Evolutionary conservation across 2,888 invertebrate genomes (phyloP).

Genomic region (Aspidiotus rigidus): DNA sequence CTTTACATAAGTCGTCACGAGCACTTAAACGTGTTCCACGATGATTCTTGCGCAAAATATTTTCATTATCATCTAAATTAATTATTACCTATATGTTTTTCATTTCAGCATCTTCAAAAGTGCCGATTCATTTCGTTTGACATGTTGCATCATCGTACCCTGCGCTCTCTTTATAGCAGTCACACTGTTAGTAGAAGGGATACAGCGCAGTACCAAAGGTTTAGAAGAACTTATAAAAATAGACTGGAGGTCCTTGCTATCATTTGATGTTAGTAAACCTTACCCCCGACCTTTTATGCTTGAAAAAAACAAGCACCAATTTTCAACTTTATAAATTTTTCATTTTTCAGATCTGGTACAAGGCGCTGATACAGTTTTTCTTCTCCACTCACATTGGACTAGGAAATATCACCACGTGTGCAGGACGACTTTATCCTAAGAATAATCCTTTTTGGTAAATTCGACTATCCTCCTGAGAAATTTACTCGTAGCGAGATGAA

Average conservation of each 20-base stretch:
- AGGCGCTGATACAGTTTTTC: slow-evolving; percentile 54
- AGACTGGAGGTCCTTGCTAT: slow-evolving; percentile 42
- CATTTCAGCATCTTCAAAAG: slow-evolving; percentile 45
- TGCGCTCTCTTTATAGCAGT: slow-evolving; percentile 44
- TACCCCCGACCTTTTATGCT: background rate
- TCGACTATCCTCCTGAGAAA: background rate
- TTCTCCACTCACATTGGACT: slow-evolving; percentile 56
- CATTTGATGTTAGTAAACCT: slow-evolving; percentile 42
- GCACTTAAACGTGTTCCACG: no score
- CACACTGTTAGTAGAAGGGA: slow-evolving; percentile 41
- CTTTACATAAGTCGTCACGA: no score
- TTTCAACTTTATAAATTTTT: slow-evolving; percentile 11
- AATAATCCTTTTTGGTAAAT: slow-evolving; percentile 55
- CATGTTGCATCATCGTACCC: slow-evolving; percentile 45
- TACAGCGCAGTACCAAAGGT: slow-evolving; percentile 42
- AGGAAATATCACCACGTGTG: slow-evolving; percentile 55
- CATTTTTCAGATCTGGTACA: slow-evolving; percentile 51
- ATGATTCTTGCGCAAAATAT: no score
- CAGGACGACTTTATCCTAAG: slow-evolving; percentile 55
- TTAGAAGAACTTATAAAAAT: slow-evolving; percentile 38
- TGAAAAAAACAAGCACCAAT: background rate
- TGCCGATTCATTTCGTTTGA: slow-evolving; percentile 47
- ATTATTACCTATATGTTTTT: slow-evolving; percentile 20
- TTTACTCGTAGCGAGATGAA: background rate
- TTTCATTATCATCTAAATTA: background rate